These are phyloP conservation scores for Anoplopoma fimbria DNA, from an alignment of 2,113 vertebrate species.

Conservation along the genomic window DNA sequence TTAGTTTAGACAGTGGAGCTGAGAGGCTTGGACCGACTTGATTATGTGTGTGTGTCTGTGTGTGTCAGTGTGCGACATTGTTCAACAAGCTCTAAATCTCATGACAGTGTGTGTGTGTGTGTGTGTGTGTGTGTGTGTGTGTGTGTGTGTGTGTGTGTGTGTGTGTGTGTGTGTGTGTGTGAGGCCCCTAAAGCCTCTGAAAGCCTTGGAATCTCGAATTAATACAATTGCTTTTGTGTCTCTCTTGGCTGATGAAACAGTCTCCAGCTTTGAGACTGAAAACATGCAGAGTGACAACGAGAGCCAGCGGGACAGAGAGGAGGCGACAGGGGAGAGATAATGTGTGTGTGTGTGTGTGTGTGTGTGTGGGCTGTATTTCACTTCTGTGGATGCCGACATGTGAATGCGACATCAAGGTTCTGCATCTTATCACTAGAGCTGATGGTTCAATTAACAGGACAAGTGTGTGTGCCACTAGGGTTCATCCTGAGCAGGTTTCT, in stretches of 20 bases:
- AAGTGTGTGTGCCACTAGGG: slow-evolving; percentile 52
- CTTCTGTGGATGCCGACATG: slow-evolving; percentile 59
- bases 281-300: slow-evolving; percentile 75
- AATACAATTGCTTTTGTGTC: slow-evolving; percentile 83
- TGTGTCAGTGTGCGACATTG: slow-evolving; percentile 61
- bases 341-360: slow-evolving; percentile 40
- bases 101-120: slow-evolving; percentile 40
- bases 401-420: slow-evolving; percentile 68
- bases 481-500: slow-evolving; percentile 62
- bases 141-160: slow-evolving; percentile 34
- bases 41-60: slow-evolving; percentile 31
- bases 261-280: slow-evolving; percentile 71
- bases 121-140: slow-evolving; percentile 24
- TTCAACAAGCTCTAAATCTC: slow-evolving; percentile 78
- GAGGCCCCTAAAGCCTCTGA: slow-evolving; percentile 67
- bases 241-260: slow-evolving; percentile 78
- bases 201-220: slow-evolving; percentile 75
- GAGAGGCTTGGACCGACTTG: slow-evolving; percentile 77
- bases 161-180: slow-evolving; percentile 16
- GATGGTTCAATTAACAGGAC: slow-evolving; percentile 79
- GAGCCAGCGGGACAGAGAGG: slow-evolving; percentile 71
- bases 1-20: slow-evolving; percentile 82
- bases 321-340: slow-evolving; percentile 51
- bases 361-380: slow-evolving; percentile 48
- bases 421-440: slow-evolving; percentile 71